Conservation (phyloP, 2,797 vertebrate genomes). For the Acanthis flammea region DNA sequence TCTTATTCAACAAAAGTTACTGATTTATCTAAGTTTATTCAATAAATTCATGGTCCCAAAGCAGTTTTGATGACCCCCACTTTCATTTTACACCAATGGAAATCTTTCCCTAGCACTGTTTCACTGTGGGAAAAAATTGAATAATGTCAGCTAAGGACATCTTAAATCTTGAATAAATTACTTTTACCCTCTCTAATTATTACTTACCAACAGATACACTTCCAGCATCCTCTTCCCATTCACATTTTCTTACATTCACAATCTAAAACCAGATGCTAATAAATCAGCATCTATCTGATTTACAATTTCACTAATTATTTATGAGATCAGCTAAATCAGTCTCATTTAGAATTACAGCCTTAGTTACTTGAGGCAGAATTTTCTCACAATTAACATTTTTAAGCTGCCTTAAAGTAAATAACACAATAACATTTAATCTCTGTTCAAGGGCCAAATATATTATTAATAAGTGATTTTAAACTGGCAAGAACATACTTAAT, state of each 20-base stretch:
- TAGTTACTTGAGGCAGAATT: not conserved
- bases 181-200: not conserved
- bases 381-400: conserved; percentile 21
- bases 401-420: conserved; percentile 28
- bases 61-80: not conserved
- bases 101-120: not conserved
- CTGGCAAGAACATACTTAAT: not conserved
- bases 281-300: not conserved
- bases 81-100: not conserved
- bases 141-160: not conserved
- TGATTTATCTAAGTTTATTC: not conserved
- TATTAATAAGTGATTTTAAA: conserved; percentile 7
- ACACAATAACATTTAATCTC: not conserved
- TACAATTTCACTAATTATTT: not conserved
- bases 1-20: not conserved
- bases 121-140: not conserved
- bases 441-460: not conserved
- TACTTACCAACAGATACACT: not conserved
- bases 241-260: not conserved
- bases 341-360: conserved; percentile 28
- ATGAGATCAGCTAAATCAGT: not conserved
- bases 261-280: not conserved
- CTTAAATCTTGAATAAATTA: not conserved
- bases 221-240: not conserved
- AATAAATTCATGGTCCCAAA: not conserved